phyloP scores from a whole-genome alignment of 2,113 vertebrate species.

The Microtus richardsoni region DNA sequence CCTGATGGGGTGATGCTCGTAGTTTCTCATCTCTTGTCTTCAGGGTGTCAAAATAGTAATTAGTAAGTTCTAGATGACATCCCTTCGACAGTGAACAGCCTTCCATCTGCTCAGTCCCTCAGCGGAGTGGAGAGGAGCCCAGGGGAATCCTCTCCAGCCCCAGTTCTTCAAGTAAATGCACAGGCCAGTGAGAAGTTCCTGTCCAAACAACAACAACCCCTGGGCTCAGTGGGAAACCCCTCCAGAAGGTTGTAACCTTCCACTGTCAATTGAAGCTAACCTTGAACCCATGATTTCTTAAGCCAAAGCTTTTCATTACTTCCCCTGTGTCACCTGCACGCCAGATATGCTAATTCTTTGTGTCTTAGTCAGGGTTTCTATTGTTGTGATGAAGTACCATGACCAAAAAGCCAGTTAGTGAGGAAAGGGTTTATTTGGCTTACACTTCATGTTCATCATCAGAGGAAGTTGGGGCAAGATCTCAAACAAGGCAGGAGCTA shows the following conservation, averaged over 20 bases:
- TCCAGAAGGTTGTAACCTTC: background rate
- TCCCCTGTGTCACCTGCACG: no score
- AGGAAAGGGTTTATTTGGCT: background rate
- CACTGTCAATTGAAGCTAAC: background rate
- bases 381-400: background rate
- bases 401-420: background rate
- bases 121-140: background rate
- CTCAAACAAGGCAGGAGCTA: background rate
- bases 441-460: background rate
- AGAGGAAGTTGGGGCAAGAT: background rate
- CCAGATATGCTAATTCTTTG: background rate
- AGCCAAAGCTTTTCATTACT: background rate
- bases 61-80: background rate
- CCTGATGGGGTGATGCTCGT: background rate
- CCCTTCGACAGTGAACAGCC: background rate
- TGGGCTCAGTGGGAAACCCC: background rate
- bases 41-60: background rate
- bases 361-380: background rate
- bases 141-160: background rate
- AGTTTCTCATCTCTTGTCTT: background rate
- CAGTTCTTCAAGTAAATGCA: background rate
- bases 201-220: background rate
- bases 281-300: background rate
- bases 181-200: background rate
- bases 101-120: background rate